Base-by-base conservation (phyloP, 2,888 invertebrate genomes). In the Loripinus fragilis region DNA sequence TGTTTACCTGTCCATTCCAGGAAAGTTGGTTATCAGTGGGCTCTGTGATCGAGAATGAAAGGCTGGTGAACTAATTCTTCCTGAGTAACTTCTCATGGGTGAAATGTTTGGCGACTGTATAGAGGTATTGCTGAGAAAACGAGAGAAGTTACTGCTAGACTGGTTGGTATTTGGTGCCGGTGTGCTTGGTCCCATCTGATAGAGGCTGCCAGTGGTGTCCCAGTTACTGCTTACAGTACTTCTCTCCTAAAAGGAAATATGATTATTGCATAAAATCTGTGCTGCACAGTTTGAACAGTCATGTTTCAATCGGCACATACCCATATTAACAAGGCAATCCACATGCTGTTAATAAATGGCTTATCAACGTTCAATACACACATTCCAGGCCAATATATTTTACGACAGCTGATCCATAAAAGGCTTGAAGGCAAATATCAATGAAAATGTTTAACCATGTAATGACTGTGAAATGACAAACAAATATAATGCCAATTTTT, bases 21-120 rank as follows among this genome's bases (percentile, higher is more conserved):
- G 76, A 50, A 73, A 76, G 48, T 67, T 74, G 28, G 69, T 38
- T 25, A 74, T 55, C 17, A 84, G 70, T 7, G 89, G 88, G 77
- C 88, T 88, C 45, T 81, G 79, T 30, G 87, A 87, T 30, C 85
- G 79, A 17, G 87, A 81, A 67, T 79, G 45, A 35, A 81, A 83
- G 3, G 84, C 79, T 10, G 93, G 93, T 5, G 93, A 92, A 73
- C 90, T 90, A n/a, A 93, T 81, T 30, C 91, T 83, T 45, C 91
- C 91, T 10, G 91, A 90, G 76, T 85, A 86, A 77, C 87, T 92
- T 41, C 91, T 78, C 76, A 91, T 82, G 10, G 92, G 92, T 2
- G 92, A 92, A n/a, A 89, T 83, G 65, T 88, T 89, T 10, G 92
- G 92, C 0, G 92, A 92, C 69, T 90, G 90, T 15, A 90, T 33